These are phyloP conservation scores for Scortum barcoo DNA, from an alignment of 2,113 vertebrate genomes.

Conservation along the genomic window DNA sequence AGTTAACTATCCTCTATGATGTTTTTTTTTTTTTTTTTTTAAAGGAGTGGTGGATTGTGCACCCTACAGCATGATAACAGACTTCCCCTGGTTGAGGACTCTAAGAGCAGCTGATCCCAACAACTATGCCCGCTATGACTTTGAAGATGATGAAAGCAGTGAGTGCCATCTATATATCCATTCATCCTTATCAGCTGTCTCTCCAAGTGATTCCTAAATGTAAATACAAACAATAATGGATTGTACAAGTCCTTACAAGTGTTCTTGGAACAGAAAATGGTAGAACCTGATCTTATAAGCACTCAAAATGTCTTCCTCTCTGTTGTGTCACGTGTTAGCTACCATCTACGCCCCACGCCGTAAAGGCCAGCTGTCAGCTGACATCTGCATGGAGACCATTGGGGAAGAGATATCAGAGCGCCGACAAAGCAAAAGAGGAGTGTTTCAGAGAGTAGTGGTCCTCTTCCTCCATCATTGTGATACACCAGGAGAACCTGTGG, in stretches of 20 bases:
- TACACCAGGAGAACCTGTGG: conserved; percentile 94
- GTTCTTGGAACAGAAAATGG: neutral
- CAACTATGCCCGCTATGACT: conserved; percentile 96
- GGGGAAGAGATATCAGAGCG: conserved; percentile 98
- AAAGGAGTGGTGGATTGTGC: conserved; percentile 96
- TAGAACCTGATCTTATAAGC: neutral
- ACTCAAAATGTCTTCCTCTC: neutral
- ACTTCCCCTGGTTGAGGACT: conserved; percentile 97
- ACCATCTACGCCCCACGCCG: conserved; percentile 97
- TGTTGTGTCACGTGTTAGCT: conserved; percentile 77
- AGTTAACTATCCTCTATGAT: neutral
- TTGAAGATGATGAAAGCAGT: conserved; percentile 98
- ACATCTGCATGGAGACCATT: conserved; percentile 99
- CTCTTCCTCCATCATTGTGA: conserved; percentile 99
- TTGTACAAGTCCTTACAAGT: neutral
- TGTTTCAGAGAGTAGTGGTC: conserved; percentile 95
- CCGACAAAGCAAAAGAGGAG: conserved; percentile 90
- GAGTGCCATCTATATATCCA: conserved; percentile 76
- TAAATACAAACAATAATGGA: too few species aligned
- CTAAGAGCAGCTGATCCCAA: conserved; percentile 95
- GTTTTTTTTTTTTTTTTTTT: neutral
- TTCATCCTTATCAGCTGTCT: neutral
- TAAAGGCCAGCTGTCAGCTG: conserved; percentile 96
- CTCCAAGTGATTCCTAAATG: neutral
- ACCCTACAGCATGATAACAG: conserved; percentile 97